Conservation (phyloP, 2,797 vertebrate species). For the Catharus ustulatus region DNA sequence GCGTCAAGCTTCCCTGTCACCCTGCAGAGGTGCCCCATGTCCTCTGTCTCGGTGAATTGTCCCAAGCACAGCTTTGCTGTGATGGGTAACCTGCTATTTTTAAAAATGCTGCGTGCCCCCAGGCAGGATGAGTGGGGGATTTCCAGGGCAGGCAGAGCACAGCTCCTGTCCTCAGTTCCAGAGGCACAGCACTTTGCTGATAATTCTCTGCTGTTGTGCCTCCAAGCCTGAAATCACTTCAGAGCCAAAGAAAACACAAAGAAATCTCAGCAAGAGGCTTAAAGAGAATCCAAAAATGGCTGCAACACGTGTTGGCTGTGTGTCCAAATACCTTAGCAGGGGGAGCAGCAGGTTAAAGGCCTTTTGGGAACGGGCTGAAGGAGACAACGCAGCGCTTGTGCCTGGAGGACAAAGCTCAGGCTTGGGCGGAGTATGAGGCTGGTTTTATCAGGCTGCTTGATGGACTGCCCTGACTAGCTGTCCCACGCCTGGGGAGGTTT, state of each 20-base stretch:
- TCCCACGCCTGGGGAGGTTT: not conserved
- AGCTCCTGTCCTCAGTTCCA: accelerated
- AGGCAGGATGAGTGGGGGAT: not conserved
- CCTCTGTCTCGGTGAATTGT: not conserved
- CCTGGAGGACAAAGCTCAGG: not conserved
- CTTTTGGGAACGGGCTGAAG: not conserved
- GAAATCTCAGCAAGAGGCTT: not conserved
- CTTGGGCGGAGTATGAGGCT: not conserved
- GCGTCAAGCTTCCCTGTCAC: not conserved
- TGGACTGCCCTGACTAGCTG: not conserved
- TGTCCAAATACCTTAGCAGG: not conserved
- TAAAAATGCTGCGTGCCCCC: not conserved
- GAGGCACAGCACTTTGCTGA: not conserved
- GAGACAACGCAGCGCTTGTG: not conserved
- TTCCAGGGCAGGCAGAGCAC: not conserved
- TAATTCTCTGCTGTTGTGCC: not conserved
- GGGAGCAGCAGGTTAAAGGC: not conserved
- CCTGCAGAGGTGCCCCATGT: not conserved
- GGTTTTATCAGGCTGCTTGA: not conserved
- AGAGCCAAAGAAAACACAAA: constrained; percentile 18
- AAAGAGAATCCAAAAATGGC: not conserved
- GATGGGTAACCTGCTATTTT: constrained; percentile 29
- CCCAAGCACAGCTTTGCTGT: not conserved
- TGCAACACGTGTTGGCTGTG: not conserved
- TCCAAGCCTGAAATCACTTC: not conserved